phyloP scores from a whole-genome alignment of 2,888 invertebrate species.

The Melanotus villosus region DNA sequence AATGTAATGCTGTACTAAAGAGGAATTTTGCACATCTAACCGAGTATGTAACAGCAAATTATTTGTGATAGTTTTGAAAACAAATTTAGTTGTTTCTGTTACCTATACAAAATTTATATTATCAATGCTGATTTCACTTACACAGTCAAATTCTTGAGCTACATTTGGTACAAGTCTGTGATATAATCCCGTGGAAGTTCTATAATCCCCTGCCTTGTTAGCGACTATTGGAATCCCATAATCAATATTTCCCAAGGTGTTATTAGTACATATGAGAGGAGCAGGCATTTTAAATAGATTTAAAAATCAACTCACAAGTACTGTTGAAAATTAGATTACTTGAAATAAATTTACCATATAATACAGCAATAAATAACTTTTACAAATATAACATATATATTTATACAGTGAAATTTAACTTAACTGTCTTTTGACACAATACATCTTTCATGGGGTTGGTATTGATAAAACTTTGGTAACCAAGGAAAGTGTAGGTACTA shows the following conservation, averaged over 20 bases:
- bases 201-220: constrained; percentile 61
- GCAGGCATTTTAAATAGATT: constrained; percentile 37
- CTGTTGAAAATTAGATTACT: neutral
- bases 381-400: too few species aligned
- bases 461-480: neutral
- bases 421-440: neutral
- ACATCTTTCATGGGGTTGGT: neutral
- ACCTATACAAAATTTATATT: too few species aligned
- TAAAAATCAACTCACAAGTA: neutral
- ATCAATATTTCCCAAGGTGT: constrained; percentile 59
- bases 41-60: too few species aligned
- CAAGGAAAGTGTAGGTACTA: neutral
- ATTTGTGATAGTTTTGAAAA: too few species aligned
- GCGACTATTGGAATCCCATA: constrained; percentile 62
- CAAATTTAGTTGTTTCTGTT: too few species aligned
- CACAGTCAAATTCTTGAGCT: constrained; percentile 63
- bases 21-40: too few species aligned
- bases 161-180: constrained; percentile 59
- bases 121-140: constrained; percentile 51
- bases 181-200: constrained; percentile 59
- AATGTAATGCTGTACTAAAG: too few species aligned
- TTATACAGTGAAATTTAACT: too few species aligned
- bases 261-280: constrained; percentile 58
- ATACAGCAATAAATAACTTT: too few species aligned
- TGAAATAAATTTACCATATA: too few species aligned